phyloP scores from a whole-genome alignment of 2,888 invertebrate species.

The Colostygia pectinataria region DNA sequence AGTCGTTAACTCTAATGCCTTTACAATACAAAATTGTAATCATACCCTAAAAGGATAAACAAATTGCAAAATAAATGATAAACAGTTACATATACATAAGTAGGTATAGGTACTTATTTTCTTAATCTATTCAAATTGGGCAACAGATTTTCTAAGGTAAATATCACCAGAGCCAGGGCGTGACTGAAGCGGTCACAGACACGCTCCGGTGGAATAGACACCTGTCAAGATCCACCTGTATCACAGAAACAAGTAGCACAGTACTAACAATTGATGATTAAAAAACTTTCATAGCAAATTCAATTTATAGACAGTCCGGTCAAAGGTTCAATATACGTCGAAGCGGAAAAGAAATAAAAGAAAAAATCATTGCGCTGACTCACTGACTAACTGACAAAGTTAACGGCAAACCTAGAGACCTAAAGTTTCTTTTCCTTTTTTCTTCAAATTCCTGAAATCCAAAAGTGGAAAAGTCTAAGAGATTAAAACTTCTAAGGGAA shows the following conservation, averaged over 20 bases:
- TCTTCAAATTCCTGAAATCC: too few relatives aligned
- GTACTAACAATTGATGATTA: conserved; percentile 11
- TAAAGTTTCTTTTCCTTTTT: too few relatives aligned
- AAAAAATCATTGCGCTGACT: too few relatives aligned
- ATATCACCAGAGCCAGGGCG: conserved; percentile 41
- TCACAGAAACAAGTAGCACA: conserved; percentile 18
- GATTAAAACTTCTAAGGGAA: too few relatives aligned
- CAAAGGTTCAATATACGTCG: too few relatives aligned
- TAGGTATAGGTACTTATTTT: conserved; percentile 3
- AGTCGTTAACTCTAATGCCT: not conserved
- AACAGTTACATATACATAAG: conserved; percentile 21
- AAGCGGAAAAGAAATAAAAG: not conserved
- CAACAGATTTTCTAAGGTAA: conserved; percentile 19
- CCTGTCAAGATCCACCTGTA: conserved; percentile 46
- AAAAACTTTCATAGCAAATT: conserved; percentile 3
- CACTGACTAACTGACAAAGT: too few relatives aligned
- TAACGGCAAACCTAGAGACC: too few relatives aligned
- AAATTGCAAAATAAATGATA: conserved; percentile 5
- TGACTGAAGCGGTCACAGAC: conserved; percentile 52
- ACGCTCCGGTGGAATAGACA: conserved; percentile 43
- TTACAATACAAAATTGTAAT: not conserved
- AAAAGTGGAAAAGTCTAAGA: too few relatives aligned
- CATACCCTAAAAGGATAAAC: conserved; percentile 4
- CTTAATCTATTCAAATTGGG: conserved; percentile 34
- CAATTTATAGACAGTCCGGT: not conserved